phyloP scores from a whole-genome alignment of 2,113 vertebrate species.

The Odobenus rosmarus region DNA sequence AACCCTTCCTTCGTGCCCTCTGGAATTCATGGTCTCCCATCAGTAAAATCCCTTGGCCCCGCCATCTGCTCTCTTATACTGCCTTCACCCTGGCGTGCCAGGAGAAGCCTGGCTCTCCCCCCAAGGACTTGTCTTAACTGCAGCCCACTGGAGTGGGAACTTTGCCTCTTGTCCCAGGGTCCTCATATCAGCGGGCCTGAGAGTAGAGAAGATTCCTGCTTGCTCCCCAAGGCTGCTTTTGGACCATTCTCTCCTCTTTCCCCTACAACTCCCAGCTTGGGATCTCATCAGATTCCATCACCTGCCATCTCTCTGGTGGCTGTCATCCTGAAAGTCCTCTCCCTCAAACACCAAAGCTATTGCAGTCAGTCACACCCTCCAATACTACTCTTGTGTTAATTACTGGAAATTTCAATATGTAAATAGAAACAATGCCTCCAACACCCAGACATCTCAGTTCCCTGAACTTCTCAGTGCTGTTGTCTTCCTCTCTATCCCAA shows the following conservation, averaged over 20 bases:
- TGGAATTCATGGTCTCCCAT: not conserved
- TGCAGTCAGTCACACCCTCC: not conserved
- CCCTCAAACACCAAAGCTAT: not conserved
- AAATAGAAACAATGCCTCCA: not conserved
- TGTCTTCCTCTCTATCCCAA: not conserved
- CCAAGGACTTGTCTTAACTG: not conserved
- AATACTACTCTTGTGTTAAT: not conserved
- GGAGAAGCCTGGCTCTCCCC: not conserved
- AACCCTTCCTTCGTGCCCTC: not conserved
- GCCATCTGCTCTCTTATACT: not conserved
- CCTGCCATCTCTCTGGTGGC: too few relatives aligned
- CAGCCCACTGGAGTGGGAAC: not conserved
- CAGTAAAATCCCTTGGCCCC: not conserved
- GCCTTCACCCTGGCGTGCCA: not conserved
- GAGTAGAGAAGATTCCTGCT: not conserved
- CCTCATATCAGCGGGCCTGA: not conserved
- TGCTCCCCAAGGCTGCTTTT: not conserved
- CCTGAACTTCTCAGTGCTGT: not conserved
- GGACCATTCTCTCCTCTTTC: not conserved
- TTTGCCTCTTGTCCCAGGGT: not conserved
- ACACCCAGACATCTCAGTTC: not conserved
- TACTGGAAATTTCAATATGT: not conserved
- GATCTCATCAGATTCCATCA: not conserved
- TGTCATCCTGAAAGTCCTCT: not conserved
- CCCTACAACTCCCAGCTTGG: not conserved